Percentiles rank a stretch among this genome's conserved stretches.
phyloP scores from a whole-genome alignment of 2,888 invertebrate species.

The Xylota sylvarum region DNA sequence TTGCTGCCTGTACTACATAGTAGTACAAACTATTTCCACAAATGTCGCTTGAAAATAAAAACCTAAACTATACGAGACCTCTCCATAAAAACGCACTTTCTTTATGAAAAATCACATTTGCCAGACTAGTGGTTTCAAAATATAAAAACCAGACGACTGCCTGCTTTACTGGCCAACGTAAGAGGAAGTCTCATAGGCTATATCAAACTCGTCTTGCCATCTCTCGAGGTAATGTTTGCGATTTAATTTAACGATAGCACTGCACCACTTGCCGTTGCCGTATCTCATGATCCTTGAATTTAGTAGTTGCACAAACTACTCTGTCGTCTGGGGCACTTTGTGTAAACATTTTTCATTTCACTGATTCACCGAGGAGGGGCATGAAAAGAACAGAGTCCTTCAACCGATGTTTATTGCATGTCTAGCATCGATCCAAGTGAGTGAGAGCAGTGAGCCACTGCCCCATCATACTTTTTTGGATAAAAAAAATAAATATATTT shows the following conservation, averaged over 20 bases:
- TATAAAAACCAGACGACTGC: too few species aligned
- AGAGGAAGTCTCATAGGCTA: not conserved
- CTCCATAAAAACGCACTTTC: too few species aligned
- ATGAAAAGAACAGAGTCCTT: slow-evolving; percentile 57
- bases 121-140: too few species aligned
- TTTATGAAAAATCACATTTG: too few species aligned
- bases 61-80: too few species aligned
- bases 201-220: not conserved
- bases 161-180: too few species aligned
- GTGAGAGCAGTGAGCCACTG: slow-evolving; percentile 7
- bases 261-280: slow-evolving; percentile 48
- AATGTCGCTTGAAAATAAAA: too few species aligned
- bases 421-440: slow-evolving; percentile 58
- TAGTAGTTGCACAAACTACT: slow-evolving; percentile 53
- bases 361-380: not conserved
- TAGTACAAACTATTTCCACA: too few species aligned
- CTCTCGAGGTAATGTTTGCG: slow-evolving; percentile 42
- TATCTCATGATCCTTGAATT: slow-evolving; percentile 62
- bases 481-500: too few species aligned
- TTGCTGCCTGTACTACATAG: too few species aligned
- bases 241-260: slow-evolving; percentile 70
- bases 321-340: slow-evolving; percentile 60
- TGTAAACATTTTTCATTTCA: slow-evolving; percentile 59
- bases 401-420: slow-evolving; percentile 64
- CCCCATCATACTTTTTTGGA: slow-evolving; percentile 12